These are phyloP conservation scores for Pristionchus exspectatus DNA, from an alignment of 2,888 invertebrate genomes.

Conservation along the genomic window DNA sequence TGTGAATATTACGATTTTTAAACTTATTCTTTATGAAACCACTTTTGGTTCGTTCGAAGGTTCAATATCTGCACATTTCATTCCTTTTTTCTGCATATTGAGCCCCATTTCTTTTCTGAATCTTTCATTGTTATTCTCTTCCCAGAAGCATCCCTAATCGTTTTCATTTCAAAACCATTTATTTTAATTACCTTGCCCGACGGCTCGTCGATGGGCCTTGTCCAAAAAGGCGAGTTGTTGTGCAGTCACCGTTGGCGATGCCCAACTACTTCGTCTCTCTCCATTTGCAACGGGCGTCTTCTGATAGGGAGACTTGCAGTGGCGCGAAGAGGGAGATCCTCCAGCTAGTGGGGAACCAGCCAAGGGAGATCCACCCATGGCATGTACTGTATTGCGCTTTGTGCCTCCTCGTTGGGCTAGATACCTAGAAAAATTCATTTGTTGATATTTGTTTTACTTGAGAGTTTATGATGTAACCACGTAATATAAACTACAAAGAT, in stretches of 20 bases:
- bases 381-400: constrained; percentile 76
- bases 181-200: constrained; percentile 57
- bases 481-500: neutral
- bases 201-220: constrained; percentile 71
- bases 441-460: too few relatives aligned
- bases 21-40: too few relatives aligned
- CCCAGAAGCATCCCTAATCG: too few relatives aligned
- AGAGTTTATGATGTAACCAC: too few relatives aligned
- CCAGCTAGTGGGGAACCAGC: constrained; percentile 9
- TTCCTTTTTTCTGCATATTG: neutral
- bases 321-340: constrained; percentile 51
- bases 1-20: too few relatives aligned
- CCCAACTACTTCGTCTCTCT: constrained; percentile 76
- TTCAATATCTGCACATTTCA: too few relatives aligned
- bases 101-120: neutral
- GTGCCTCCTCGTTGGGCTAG: constrained; percentile 70
- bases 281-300: constrained; percentile 62
- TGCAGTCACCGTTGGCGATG: constrained; percentile 70
- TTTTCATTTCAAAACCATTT: too few relatives aligned
- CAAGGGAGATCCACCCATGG: constrained; percentile 53
- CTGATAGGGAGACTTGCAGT: constrained; percentile 60
- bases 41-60: too few relatives aligned
- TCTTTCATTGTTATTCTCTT: neutral
- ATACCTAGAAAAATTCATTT: constrained; percentile 61
- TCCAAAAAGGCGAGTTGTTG: constrained; percentile 75